phyloP scores from a whole-genome alignment of 2,888 invertebrate species.

The Parnassius apollo region DNA sequence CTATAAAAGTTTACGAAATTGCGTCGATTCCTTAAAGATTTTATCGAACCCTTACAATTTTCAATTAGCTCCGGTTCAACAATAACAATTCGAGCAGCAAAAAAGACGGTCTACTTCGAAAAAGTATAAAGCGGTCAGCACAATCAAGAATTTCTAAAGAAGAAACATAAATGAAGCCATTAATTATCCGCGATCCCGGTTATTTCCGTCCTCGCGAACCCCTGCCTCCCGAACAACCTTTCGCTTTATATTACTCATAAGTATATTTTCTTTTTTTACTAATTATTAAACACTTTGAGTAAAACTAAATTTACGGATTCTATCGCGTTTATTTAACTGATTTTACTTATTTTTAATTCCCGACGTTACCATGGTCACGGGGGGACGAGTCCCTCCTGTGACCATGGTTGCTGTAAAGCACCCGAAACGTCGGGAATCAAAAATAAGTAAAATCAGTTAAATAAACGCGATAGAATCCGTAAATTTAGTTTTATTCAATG shows the following conservation, averaged over 20 bases:
- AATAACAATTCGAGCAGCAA: conserved; percentile 70
- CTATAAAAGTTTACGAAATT: conserved; percentile 31
- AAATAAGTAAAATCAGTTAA: too few species aligned
- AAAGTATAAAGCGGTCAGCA: conserved; percentile 55
- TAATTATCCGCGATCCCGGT: conserved; percentile 77
- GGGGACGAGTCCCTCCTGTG: too few species aligned
- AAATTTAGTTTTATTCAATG: too few species aligned
- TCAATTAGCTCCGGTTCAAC: conserved; percentile 64
- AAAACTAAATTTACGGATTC: too few species aligned
- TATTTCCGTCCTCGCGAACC: conserved; percentile 54
- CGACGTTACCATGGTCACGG: too few species aligned
- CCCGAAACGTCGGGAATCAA: too few species aligned
- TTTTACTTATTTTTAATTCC: too few species aligned
- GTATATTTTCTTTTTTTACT: conserved; percentile 44
- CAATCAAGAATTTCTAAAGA: conserved; percentile 78
- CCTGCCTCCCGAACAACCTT: conserved; percentile 34
- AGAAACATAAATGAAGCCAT: conserved; percentile 80
- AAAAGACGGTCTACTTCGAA: conserved; percentile 53
- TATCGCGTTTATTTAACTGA: too few species aligned
- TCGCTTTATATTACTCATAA: conserved; percentile 9
- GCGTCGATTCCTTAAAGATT: conserved; percentile 43
- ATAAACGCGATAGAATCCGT: too few species aligned
- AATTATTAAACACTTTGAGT: conserved; percentile 34
- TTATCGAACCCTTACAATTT: conserved; percentile 55
- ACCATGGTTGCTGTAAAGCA: too few species aligned